These are phyloP conservation scores for Drosophila fulvimacula DNA, from an alignment of 2,888 invertebrate genomes.

Conservation along the genomic window DNA sequence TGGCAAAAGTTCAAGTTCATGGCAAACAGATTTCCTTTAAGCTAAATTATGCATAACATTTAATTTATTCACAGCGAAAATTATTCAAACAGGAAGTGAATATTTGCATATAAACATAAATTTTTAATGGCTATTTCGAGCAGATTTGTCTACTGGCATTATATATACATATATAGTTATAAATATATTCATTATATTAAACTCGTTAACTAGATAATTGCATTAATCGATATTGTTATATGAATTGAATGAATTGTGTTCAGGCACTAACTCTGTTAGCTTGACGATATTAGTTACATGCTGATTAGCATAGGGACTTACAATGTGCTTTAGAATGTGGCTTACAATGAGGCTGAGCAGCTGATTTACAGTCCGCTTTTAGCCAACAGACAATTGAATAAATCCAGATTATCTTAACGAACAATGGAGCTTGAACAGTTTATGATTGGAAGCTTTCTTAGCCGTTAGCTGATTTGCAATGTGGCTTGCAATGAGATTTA, in stretches of 20 bases:
- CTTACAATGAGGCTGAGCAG: neutral
- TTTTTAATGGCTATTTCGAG: conserved; percentile 2
- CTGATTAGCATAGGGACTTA: neutral
- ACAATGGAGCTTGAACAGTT: neutral
- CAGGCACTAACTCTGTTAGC: neutral
- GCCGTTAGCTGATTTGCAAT: neutral
- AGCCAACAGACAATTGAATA: neutral
- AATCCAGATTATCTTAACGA: neutral
- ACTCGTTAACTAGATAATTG: neutral
- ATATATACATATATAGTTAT: neutral
- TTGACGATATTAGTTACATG: neutral
- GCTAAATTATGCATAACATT: conserved; percentile 24
- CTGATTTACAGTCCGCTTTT: too few relatives aligned
- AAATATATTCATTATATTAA: neutral
- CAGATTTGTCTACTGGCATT: neutral
- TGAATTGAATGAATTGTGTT: neutral
- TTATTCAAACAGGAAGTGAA: conserved; percentile 26
- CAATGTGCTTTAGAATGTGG: conserved; percentile 1
- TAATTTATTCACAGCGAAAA: conserved; percentile 10
- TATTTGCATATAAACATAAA: conserved; percentile 7
- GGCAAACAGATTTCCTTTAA: conserved; percentile 30
- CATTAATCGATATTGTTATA: neutral
- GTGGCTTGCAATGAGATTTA: neutral
- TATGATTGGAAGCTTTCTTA: neutral
- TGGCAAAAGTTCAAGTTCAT: conserved; percentile 63